phyloP scores from a whole-genome alignment of 2,113 vertebrate genomes.

The Taurulus bubalis region DNA sequence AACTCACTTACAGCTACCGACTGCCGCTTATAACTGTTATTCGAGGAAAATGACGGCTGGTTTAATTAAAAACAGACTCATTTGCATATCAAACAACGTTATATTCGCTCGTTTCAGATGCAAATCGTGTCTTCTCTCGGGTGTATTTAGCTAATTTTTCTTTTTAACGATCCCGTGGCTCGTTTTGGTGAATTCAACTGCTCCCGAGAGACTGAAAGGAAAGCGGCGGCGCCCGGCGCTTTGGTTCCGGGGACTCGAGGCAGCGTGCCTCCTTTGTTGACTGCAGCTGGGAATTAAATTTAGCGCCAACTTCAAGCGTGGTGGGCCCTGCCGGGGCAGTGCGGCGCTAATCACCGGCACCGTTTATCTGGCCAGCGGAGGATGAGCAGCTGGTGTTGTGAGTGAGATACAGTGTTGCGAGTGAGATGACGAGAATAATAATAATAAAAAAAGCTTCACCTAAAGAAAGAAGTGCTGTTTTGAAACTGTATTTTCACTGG shows the following conservation, averaged over 20 bases:
- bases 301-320: slow-evolving; percentile 45
- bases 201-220: rapidly evolving
- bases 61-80: not conserved
- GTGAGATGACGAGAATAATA: too few species aligned
- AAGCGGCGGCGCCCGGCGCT: too few species aligned
- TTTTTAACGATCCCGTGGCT: not conserved
- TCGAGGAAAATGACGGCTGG: too few species aligned
- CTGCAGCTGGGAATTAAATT: slow-evolving; percentile 30
- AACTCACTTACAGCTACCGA: too few species aligned
- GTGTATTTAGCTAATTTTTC: not conserved
- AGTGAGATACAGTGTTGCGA: not conserved
- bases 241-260: not conserved
- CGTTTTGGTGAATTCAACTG: not conserved
- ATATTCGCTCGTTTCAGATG: too few species aligned
- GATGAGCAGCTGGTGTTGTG: too few species aligned
- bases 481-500: not conserved
- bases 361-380: not conserved
- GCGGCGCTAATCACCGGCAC: too few species aligned
- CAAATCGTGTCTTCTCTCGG: too few species aligned
- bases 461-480: not conserved
- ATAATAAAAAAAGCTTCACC: not conserved
- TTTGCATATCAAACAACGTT: not conserved
- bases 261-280: slow-evolving; percentile 32
- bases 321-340: not conserved
- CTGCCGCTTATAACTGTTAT: rapidly evolving